phyloP scores from a whole-genome alignment of 2,888 invertebrate species.

The Athripsodes cinereus region DNA sequence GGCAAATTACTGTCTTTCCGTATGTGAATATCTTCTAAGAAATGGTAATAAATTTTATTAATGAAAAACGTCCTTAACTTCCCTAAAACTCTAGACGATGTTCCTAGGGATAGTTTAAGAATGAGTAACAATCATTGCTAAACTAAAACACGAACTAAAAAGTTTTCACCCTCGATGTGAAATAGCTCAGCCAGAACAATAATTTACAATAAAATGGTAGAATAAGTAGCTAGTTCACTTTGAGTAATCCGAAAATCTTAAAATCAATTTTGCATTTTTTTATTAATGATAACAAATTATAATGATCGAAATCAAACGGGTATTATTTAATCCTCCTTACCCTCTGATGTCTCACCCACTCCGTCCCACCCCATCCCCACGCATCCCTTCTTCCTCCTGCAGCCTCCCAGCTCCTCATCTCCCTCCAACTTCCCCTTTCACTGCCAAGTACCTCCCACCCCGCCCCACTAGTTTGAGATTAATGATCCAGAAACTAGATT shows the following conservation, averaged over 20 bases:
- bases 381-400: slow-evolving; percentile 26
- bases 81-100: too few relatives aligned
- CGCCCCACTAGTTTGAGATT: slow-evolving; percentile 43
- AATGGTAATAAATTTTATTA: too few relatives aligned
- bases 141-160: too few relatives aligned
- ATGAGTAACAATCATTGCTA: too few relatives aligned
- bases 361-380: slow-evolving; percentile 4
- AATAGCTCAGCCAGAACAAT: not conserved
- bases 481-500: slow-evolving; percentile 57
- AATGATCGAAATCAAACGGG: slow-evolving; percentile 11
- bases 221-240: too few relatives aligned
- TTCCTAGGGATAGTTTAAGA: too few relatives aligned
- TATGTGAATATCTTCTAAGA: too few relatives aligned
- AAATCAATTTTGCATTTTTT: not conserved
- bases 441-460: slow-evolving; percentile 7
- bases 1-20: too few relatives aligned
- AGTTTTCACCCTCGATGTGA: too few relatives aligned
- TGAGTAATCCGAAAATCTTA: too few relatives aligned
- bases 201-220: too few relatives aligned
- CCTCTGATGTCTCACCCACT: slow-evolving; percentile 4
- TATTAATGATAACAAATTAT: slow-evolving; percentile 1
- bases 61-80: too few relatives aligned
- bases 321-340: slow-evolving; percentile 6
- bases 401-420: not conserved
- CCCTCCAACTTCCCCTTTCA: not conserved